phyloP scores from a whole-genome alignment of 2,888 invertebrate species.

The Trilocha varians region DNA sequence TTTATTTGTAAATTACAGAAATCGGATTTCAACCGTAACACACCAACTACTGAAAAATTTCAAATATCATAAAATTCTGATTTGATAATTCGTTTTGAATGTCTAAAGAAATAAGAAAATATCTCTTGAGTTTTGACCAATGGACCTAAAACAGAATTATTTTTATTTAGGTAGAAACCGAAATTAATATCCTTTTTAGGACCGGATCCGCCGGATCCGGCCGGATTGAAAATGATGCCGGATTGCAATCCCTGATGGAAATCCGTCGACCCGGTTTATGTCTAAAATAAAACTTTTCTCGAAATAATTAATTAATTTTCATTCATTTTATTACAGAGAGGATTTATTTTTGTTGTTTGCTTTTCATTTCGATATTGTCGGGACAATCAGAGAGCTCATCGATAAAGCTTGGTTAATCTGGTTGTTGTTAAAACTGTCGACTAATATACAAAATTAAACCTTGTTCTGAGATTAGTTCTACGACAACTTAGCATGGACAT shows the following conservation, averaged over 20 bases:
- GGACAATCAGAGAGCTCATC: conserved; percentile 28
- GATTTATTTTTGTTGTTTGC: conserved; percentile 19
- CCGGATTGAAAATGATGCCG: background rate
- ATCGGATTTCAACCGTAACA: no score
- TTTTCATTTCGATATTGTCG: conserved; percentile 24
- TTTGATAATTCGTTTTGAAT: no score
- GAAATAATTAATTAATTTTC: conserved; percentile 7
- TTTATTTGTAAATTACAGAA: no score
- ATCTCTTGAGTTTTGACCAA: no score
- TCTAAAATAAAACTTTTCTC: background rate
- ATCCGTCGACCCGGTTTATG: background rate
- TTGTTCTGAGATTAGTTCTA: conserved; percentile 9
- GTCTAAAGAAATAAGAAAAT: no score
- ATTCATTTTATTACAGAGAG: conserved; percentile 12
- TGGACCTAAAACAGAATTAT: no score
- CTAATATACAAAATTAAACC: conserved; percentile 45
- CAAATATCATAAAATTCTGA: no score
- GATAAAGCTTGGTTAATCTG: conserved; percentile 46
- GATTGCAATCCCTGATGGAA: background rate
- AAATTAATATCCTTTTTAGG: background rate
- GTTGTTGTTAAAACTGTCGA: conserved; percentile 34
- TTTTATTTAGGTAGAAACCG: no score
- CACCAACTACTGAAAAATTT: no score
- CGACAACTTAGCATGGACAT: conserved; percentile 18
- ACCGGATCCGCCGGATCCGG: no score